A percentile compares a stretch with the other conserved stretches of the same genome.
phyloP scores from a whole-genome alignment of 2,797 vertebrate genomes.

The Cyclopterus lumpus region DNA sequence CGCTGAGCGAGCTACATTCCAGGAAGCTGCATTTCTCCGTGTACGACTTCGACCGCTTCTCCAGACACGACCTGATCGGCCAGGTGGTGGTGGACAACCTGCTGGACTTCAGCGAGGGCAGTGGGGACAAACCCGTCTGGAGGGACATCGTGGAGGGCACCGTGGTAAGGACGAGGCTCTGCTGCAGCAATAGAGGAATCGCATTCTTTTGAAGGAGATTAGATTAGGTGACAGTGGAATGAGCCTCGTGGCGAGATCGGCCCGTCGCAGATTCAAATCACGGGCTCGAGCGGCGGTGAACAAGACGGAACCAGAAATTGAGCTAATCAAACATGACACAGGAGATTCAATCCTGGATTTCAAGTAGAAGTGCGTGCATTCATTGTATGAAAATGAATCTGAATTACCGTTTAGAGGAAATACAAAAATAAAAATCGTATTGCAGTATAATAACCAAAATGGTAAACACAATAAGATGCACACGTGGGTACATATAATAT shows the following conservation, averaged over 20 bases:
- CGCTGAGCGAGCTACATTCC: constrained; percentile 90
- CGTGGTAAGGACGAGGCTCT: constrained; percentile 80
- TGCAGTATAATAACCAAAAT: background rate
- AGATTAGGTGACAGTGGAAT: constrained; percentile 25
- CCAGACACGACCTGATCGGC: constrained; percentile 93
- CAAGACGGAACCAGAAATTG: background rate
- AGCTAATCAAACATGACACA: constrained; percentile 24
- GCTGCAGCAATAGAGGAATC: constrained; percentile 22
- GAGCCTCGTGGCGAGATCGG: constrained; percentile 15
- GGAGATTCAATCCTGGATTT: constrained; percentile 27
- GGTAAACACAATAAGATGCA: background rate
- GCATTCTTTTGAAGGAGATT: constrained; percentile 9
- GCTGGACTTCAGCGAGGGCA: constrained; percentile 92
- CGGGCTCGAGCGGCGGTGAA: constrained; percentile 16
- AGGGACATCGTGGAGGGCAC: constrained; percentile 93
- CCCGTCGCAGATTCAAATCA: constrained; percentile 9
- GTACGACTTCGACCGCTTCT: constrained; percentile 96
- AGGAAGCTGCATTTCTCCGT: constrained; percentile 94
- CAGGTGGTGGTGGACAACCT: constrained; percentile 96
- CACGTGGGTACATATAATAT: background rate
- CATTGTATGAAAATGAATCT: background rate
- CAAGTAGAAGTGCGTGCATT: background rate
- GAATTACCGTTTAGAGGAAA: background rate
- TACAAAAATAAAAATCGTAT: background rate
- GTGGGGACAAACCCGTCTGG: constrained; percentile 91